Conservation (phyloP, 2,113 vertebrate species). For the Siphamia tubifer region DNA sequence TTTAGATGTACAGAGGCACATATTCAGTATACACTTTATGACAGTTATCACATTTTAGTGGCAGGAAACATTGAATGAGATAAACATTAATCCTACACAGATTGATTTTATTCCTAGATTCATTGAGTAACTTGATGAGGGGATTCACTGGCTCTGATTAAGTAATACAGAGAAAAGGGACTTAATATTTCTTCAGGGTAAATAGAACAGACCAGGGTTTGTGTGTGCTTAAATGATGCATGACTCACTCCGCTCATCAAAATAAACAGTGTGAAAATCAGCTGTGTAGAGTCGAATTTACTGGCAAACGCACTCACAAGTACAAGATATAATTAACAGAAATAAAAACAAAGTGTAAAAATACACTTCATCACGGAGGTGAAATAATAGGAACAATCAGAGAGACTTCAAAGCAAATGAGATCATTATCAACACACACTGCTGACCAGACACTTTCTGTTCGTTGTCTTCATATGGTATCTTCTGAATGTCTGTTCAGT, state of each 20-base stretch:
- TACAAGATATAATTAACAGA: slow-evolving; percentile 25
- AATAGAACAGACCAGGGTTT: slow-evolving; percentile 1
- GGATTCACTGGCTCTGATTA: neutral
- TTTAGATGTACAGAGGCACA: neutral
- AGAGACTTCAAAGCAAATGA: slow-evolving; percentile 48
- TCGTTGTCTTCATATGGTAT: slow-evolving; percentile 1
- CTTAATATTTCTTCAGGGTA: neutral
- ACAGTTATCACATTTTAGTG: neutral
- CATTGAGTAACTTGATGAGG: slow-evolving; percentile 7
- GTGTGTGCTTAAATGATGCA: slow-evolving; percentile 18
- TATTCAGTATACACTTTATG: neutral
- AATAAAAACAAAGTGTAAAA: slow-evolving; percentile 23
- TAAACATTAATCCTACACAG: neutral
- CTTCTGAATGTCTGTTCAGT: neutral
- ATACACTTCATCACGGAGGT: slow-evolving; percentile 19
- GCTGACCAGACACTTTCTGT: slow-evolving; percentile 13
- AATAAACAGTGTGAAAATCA: neutral
- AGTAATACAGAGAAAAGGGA: neutral
- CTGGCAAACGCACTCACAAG: neutral
- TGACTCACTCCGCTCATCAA: neutral
- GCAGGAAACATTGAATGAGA: neutral
- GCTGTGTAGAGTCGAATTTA: neutral
- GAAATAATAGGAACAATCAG: neutral
- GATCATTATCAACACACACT: slow-evolving; percentile 42
- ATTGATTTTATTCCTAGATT: neutral